These are phyloP conservation scores for Sarcophaga subvicina DNA, from an alignment of 2,888 invertebrate genomes.

Conservation along the genomic window DNA sequence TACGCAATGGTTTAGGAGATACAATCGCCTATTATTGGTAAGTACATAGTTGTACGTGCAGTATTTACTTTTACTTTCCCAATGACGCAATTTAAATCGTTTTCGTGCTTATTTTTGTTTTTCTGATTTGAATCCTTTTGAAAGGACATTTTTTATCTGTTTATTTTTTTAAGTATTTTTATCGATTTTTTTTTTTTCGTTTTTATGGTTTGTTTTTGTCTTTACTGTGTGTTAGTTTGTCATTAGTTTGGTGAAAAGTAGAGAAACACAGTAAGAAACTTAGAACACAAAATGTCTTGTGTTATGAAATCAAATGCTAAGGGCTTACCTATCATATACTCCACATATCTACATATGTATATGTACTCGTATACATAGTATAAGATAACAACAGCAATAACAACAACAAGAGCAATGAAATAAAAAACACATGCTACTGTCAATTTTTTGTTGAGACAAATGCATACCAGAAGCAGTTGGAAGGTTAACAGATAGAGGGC, in stretches of 20 bases:
- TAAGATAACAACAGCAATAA: background rate
- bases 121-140: background rate
- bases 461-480: background rate
- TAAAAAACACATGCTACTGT: slow-evolving; percentile 44
- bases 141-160: slow-evolving; percentile 41
- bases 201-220: slow-evolving; percentile 26
- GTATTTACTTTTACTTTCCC: slow-evolving; percentile 14
- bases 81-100: slow-evolving; percentile 50
- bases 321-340: slow-evolving; percentile 44
- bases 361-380: slow-evolving; percentile 10
- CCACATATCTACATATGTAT: background rate
- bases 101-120: slow-evolving; percentile 23
- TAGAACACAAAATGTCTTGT: slow-evolving; percentile 8
- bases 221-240: slow-evolving; percentile 22
- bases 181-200: slow-evolving; percentile 43
- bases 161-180: slow-evolving; percentile 43
- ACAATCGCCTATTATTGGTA: slow-evolving; percentile 97
- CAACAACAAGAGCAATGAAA: slow-evolving; percentile 29
- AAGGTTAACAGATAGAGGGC: background rate
- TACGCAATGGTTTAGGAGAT: slow-evolving; percentile 93
- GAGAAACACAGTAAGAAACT: background rate
- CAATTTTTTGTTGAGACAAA: slow-evolving; percentile 10
- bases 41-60: slow-evolving; percentile 79
- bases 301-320: slow-evolving; percentile 61
- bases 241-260: background rate